Base-by-base conservation (phyloP, 2,113 vertebrate species). In the Gallinago jamesoni region DNA sequence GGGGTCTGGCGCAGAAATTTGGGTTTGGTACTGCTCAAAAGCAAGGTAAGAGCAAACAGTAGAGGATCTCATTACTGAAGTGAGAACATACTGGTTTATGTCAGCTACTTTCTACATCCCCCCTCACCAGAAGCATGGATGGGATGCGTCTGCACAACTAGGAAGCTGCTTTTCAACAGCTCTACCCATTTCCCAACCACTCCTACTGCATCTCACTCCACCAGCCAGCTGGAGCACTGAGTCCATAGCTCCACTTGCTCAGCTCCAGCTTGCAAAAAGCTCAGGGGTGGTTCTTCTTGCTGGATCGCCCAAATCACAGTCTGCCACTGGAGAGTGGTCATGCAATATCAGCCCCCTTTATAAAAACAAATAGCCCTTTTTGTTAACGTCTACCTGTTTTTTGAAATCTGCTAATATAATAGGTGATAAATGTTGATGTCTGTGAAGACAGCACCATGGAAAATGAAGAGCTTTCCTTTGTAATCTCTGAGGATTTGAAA, bases 401-500 rank as follows among this genome's bases (percentile, higher is more conserved):
- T 48, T 83, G 22, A 67, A 84, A 59, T 84, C 43, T 43, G 5
- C 37, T 87, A 23, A 7, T 67, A 11, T 63, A 72, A 73, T 48
- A 43, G 33, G 16, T 68, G 30, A 25, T 89, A 59, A 78, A 69
- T 35, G 24, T 45, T 66, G 35, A 62, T 25, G 24, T 70, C 63
- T 62, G 47, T 70, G 59, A 70, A 55, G 63, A 37, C 28, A 81
- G 12, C 15, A 55, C 17, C 4, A 5, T 81, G 68, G 56, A 67
- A 84, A 90, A 47, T 22, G 6, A 79, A 31, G 47, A 72, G 11
- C 75, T 87, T 95, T 60, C 52, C 60, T 87, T 84, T 52, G 39
- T 70, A 59, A 50, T 78, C 63, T 86, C 52, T 55, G 45, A 86
- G 31, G 75, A 69, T 76, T 74, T 83, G 37, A 83, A 94, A 88